A percentile compares a stretch with the other conserved stretches of the same genome.
Conservation (phyloP, 2,113 vertebrate species). For the Neomonachus schauinslandi region DNA sequence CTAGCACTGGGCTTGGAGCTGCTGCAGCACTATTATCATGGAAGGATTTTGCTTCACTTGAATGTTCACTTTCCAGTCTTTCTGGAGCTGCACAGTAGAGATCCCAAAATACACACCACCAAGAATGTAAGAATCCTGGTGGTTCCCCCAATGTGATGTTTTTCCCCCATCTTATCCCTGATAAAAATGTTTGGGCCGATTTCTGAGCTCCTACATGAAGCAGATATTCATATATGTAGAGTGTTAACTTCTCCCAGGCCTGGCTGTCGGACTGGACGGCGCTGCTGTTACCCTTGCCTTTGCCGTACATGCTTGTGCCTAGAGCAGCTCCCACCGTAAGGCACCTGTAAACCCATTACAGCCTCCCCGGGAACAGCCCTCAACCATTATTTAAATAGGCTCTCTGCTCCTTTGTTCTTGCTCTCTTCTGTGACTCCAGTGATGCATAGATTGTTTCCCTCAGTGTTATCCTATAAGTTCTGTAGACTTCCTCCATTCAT, state of each 20-base stretch:
- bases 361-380: slow-evolving; percentile 94
- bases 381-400: neutral
- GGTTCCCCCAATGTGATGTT: neutral
- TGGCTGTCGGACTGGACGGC: slow-evolving; percentile 97
- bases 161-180: slow-evolving; percentile 91
- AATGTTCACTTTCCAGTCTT: too few relatives aligned
- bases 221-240: slow-evolving; percentile 99
- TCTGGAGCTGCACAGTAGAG: too few relatives aligned
- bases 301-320: slow-evolving; percentile 97
- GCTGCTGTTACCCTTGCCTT: slow-evolving; percentile 97
- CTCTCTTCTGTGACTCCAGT: neutral
- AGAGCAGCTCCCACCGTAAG: slow-evolving; percentile 96
- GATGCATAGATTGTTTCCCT: neutral
- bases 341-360: slow-evolving; percentile 99
- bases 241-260: slow-evolving; percentile 98
- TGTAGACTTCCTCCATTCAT: neutral
- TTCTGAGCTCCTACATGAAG: slow-evolving; percentile 99
- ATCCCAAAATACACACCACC: too few relatives aligned
- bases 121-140: neutral
- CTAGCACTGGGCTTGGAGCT: neutral
- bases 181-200: slow-evolving; percentile 98
- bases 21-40: neutral
- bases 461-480: neutral
- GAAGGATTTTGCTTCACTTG: too few relatives aligned
- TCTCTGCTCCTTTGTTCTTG: neutral